Percentiles rank a stretch among this genome's conserved stretches.
These are phyloP conservation scores for Silurus glanis DNA, from an alignment of 2,113 vertebrate species.

Conservation along the genomic window DNA sequence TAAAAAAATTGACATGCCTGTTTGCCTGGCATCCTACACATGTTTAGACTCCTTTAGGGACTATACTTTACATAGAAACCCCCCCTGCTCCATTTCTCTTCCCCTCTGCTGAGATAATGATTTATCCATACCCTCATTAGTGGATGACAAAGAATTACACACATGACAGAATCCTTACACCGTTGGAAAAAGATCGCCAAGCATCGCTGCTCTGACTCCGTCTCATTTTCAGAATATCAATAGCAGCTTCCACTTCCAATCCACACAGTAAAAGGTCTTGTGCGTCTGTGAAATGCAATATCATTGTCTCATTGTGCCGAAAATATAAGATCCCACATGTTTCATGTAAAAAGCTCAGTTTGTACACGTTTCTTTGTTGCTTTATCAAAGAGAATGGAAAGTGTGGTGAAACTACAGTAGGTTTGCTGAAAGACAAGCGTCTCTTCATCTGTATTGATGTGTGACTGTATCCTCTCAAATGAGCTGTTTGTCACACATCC, in stretches of 20 bases:
- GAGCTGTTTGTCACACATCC: slow-evolving; percentile 37
- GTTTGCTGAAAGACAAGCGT: neutral
- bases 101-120: slow-evolving; percentile 7
- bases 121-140: slow-evolving; percentile 13
- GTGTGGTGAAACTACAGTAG: neutral
- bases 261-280: neutral
- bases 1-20: neutral
- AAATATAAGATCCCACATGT: neutral
- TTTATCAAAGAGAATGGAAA: slow-evolving; percentile 9
- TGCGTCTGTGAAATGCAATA: neutral
- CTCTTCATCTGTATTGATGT: slow-evolving; percentile 26
- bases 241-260: neutral
- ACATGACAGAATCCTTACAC: neutral
- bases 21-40: neutral
- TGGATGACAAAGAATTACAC: slow-evolving; percentile 34
- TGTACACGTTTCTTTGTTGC: neutral
- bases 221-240: neutral
- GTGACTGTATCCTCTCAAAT: slow-evolving; percentile 25
- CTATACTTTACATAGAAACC: slow-evolving; percentile 23
- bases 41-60: slow-evolving; percentile 6
- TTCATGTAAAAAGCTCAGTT: neutral
- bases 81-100: slow-evolving; percentile 1
- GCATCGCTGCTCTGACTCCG: neutral
- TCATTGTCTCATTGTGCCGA: neutral
- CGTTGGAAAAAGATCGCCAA: neutral